A percentile compares a stretch with the other conserved stretches of the same genome.
These are phyloP conservation scores for Calcarius lapponicus DNA, from an alignment of 2,797 vertebrate genomes.

Conservation along the genomic window DNA sequence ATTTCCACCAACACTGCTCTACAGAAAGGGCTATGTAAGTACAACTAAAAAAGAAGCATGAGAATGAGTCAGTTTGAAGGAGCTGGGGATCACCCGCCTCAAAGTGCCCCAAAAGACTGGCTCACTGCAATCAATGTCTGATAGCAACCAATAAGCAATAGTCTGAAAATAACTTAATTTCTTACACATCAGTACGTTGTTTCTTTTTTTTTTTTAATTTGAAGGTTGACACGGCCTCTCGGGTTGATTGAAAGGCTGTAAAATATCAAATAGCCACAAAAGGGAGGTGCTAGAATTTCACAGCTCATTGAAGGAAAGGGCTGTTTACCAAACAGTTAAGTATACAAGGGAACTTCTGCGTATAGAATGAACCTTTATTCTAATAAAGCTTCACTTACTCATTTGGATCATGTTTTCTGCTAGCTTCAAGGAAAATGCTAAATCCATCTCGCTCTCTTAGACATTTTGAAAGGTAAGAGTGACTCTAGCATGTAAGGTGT, in stretches of 20 bases:
- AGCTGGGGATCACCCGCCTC: not conserved
- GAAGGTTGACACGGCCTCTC: not conserved
- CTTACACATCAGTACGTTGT: not conserved
- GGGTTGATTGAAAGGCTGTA: not conserved
- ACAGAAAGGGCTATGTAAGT: not conserved
- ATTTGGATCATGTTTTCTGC: not conserved
- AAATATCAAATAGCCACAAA: conserved; percentile 4
- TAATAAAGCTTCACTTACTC: not conserved
- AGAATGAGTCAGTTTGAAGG: not conserved
- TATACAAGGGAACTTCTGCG: not conserved
- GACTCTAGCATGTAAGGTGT: not conserved
- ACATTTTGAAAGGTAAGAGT: not conserved
- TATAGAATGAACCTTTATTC: not conserved
- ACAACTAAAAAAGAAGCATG: not conserved
- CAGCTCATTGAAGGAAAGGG: not conserved
- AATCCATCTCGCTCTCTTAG: not conserved
- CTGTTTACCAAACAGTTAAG: not conserved
- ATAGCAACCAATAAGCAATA: not conserved
- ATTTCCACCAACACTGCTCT: not conserved
- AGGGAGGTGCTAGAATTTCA: not conserved
- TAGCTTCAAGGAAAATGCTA: not conserved
- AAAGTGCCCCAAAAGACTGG: not conserved
- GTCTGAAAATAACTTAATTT: not conserved
- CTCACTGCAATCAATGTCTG: not conserved
- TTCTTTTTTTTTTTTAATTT: not conserved